Conservation (phyloP, 2,888 invertebrate species). For the Ophioninae sp. region DNA sequence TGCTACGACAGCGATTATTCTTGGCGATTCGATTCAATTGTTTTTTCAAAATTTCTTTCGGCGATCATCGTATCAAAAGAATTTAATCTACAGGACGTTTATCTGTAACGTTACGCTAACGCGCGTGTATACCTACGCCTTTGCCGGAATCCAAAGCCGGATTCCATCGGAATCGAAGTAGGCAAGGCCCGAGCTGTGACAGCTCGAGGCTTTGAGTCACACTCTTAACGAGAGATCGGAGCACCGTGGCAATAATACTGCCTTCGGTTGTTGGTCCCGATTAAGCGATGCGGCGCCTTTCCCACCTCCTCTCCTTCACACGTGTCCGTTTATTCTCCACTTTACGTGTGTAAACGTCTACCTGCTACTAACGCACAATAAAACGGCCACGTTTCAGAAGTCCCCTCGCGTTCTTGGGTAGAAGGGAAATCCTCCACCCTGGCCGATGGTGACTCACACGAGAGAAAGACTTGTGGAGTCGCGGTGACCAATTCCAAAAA, state of each 20-base stretch:
- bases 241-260: constrained; percentile 25
- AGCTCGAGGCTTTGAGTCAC: constrained; percentile 48
- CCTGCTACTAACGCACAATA: constrained; percentile 21
- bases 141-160: constrained; percentile 45
- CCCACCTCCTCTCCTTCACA: constrained; percentile 15
- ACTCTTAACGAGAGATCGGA: constrained; percentile 31
- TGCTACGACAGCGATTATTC: neutral
- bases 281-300: constrained; percentile 58
- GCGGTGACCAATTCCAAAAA: constrained; percentile 47
- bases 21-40: neutral
- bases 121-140: constrained; percentile 32
- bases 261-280: constrained; percentile 56
- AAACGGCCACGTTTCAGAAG: constrained; percentile 42
- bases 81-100: constrained; percentile 5
- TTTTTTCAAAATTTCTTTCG: neutral
- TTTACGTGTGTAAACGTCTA: neutral
- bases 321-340: neutral
- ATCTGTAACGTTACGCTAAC: constrained; percentile 12
- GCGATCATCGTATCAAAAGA: neutral
- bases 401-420: constrained; percentile 23
- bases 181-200: constrained; percentile 40
- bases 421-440: constrained; percentile 18
- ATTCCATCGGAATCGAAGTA: constrained; percentile 55
- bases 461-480: constrained; percentile 35
- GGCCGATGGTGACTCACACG: constrained; percentile 38